Evolutionary conservation across 2,888 invertebrate genomes (phyloP).

Genomic region (Arctia plantaginis): DNA sequence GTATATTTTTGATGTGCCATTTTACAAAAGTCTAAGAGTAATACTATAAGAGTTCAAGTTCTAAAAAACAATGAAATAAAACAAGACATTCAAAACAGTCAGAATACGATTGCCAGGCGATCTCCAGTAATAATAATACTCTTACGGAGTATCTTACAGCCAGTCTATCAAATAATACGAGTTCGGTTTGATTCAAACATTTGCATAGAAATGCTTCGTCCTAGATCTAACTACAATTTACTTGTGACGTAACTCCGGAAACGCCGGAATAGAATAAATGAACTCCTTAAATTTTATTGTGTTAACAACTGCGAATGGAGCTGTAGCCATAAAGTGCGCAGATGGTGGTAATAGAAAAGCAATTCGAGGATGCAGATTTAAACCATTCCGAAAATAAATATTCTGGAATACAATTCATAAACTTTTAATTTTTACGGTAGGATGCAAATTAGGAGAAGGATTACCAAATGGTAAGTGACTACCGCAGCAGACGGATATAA

Average conservation of each 20-base stretch:
- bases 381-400: not conserved
- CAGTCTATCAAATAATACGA: not conserved
- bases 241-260: constrained; percentile 14
- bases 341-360: constrained; percentile 26
- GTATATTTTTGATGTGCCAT: no score
- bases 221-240: constrained; percentile 39
- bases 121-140: not conserved
- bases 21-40: no score
- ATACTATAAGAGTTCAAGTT: no score
- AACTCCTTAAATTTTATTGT: constrained; percentile 38
- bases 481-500: not conserved
- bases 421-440: not conserved
- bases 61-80: not conserved
- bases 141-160: not conserved
- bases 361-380: constrained; percentile 12
- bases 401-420: not conserved
- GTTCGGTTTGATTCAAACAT: constrained; percentile 28
- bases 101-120: not conserved
- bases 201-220: constrained; percentile 44
- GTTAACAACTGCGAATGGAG: constrained; percentile 33
- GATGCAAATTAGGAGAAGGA: not conserved
- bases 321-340: constrained; percentile 29
- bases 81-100: not conserved
- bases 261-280: constrained; percentile 21
- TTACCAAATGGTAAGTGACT: not conserved